Conservation (phyloP, 2,113 vertebrate genomes). For the Mellivora capensis region DNA sequence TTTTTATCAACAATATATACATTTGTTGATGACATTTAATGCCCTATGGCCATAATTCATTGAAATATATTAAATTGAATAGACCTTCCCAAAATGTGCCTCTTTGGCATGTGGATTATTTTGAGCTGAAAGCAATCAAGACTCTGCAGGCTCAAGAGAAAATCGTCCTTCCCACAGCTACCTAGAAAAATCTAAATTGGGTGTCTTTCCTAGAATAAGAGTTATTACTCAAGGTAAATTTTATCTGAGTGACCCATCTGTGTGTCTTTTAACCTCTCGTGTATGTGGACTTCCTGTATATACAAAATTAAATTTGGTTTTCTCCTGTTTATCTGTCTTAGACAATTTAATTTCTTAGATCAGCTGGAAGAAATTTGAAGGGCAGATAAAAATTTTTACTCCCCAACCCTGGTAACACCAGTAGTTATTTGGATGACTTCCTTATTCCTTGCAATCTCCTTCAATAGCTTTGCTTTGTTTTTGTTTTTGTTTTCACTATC, state of each 20-base stretch:
- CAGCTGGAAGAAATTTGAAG: not conserved
- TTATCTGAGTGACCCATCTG: not conserved
- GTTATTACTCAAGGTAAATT: not conserved
- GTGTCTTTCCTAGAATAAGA: not conserved
- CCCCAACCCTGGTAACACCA: not conserved
- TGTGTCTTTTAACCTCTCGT: not conserved
- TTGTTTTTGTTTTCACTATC: not conserved
- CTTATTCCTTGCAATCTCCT: not conserved
- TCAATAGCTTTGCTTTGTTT: not conserved
- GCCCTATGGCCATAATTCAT: not conserved
- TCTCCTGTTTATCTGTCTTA: not conserved
- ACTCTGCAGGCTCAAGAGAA: not conserved
- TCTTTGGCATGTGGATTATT: not conserved
- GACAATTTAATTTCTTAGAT: not conserved
- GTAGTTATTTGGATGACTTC: not conserved
- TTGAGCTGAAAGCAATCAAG: not conserved
- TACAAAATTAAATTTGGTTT: not conserved
- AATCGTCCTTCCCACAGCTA: not conserved
- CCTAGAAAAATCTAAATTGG: not conserved
- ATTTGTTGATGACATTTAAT: not conserved
- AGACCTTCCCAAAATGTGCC: not conserved
- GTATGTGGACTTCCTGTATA: not conserved
- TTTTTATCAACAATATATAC: not conserved
- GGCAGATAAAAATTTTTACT: not conserved
- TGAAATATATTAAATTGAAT: not conserved